A percentile compares a stretch with the other conserved stretches of the same genome.
phyloP scores from a whole-genome alignment of 2,888 invertebrate genomes.

The Drosophila pseudotakahashii region DNA sequence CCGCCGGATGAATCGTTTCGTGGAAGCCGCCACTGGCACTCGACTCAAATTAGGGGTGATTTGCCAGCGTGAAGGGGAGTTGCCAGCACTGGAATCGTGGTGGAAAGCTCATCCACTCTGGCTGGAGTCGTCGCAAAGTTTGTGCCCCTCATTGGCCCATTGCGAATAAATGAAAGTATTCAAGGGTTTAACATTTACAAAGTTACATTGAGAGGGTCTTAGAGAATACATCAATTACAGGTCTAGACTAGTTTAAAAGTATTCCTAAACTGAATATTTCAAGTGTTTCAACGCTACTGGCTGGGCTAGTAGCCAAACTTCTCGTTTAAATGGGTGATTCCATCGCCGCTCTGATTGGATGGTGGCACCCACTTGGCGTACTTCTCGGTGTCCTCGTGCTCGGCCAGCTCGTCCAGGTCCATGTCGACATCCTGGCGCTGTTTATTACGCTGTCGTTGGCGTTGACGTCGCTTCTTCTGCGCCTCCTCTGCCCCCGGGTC shows the following conservation, averaged over 20 bases:
- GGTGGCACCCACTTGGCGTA: constrained; percentile 93
- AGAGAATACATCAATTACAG: constrained; percentile 23
- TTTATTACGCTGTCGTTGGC: constrained; percentile 80
- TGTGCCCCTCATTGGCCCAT: neutral
- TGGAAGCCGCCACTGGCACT: constrained; percentile 41
- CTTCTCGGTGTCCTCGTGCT: constrained; percentile 86
- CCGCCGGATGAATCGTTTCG: constrained; percentile 43
- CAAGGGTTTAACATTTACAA: constrained; percentile 26
- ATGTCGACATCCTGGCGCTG: constrained; percentile 83
- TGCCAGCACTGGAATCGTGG: constrained; percentile 27
- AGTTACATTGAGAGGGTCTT: constrained; percentile 36
- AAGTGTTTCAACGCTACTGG: constrained; percentile 12
- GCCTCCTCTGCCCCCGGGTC: constrained; percentile 37
- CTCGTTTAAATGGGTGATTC: constrained; percentile 90
- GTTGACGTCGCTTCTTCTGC: constrained; percentile 73
- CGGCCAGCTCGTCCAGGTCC: constrained; percentile 83
- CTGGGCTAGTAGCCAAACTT: constrained; percentile 90
- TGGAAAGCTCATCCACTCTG: constrained; percentile 37
- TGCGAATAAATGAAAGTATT: constrained; percentile 2
- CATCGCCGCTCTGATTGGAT: constrained; percentile 90
- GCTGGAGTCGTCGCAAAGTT: neutral
- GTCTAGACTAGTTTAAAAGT: constrained; percentile 23
- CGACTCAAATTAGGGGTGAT: constrained; percentile 31
- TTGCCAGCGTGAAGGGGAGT: constrained; percentile 44
- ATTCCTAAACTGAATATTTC: constrained; percentile 6